Evolutionary conservation across 2,113 vertebrate genomes (phyloP), one percentile per base, ranked within the genome.

Genomic region (Phaethon lepturus): DNA sequence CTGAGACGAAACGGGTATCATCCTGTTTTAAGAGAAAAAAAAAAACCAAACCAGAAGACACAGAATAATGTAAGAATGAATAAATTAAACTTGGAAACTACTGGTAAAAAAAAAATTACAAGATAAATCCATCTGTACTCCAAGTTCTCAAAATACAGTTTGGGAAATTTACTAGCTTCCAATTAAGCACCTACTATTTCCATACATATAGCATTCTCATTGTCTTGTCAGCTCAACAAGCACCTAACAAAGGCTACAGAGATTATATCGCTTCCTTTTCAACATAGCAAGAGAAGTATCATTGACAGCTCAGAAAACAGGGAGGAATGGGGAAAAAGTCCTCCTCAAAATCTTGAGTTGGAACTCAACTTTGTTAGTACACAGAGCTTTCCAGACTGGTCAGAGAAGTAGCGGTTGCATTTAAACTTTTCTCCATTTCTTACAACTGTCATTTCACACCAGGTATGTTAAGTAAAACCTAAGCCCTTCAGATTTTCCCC

Each of bases 1-100:
- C 94, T 98, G 98, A 45, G 99, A 98, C n/a, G 98, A 97, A 58
- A 98, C 96, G 6, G 98, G 97, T 33, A 98, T 98, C 91, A 99
- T 97, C 97, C 99, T 99, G 98, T 74, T 97, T 60, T 53, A 95
- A 69, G 86, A 66, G 95, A 82, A 84, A 45, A 93, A 94, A 78
- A 33, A 72, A 8, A 81, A 75, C n/a, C n/a, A n/a, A 7, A 59
- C 77, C 26, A 49, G n/a, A 72, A 89, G 24, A 79, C 31, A 84
- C 8, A 86, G 58, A 94, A 80, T 35, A 22, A 93, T 23, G 4
- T 59, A 93, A 7, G 24, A 73, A 44, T 87, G 82, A 73, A 42
- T 77, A 87, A 90, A 40, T 63, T 47, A 91, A 26, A 81, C 23
- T 74, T 63, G 45, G 35, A 93, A 88, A 52, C 29, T 71, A 84